phyloP scores from a whole-genome alignment of 1,140 invertebrate species.

The Lepeophtheirus salmonis region DNA sequence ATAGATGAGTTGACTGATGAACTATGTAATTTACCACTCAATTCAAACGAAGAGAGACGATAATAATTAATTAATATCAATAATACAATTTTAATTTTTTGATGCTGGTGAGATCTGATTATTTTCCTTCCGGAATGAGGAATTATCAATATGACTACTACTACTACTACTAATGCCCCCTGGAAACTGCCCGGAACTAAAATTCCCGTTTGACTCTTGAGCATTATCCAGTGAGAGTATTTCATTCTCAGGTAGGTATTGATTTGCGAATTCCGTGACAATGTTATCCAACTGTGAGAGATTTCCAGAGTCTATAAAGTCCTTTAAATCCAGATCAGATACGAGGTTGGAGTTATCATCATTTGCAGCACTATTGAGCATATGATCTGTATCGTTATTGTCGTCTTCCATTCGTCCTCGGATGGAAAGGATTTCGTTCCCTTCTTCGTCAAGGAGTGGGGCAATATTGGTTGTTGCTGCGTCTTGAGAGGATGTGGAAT shows the following conservation, averaged over 20 bases:
- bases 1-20: too few species aligned
- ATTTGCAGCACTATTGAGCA: background rate
- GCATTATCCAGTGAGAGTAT: background rate
- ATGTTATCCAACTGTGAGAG: slow-evolving; percentile 11
- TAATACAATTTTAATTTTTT: too few species aligned
- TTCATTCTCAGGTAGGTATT: slow-evolving; percentile 5
- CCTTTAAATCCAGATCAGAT: background rate
- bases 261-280: slow-evolving; percentile 12
- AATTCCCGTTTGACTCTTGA: background rate
- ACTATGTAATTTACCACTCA: too few species aligned
- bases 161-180: too few species aligned
- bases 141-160: background rate
- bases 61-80: too few species aligned
- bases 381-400: background rate
- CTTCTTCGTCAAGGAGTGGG: slow-evolving; percentile 1
- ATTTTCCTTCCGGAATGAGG: background rate
- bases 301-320: slow-evolving; percentile 15
- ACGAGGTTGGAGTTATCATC: slow-evolving; percentile 2
- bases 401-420: too few species aligned
- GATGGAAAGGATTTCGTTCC: slow-evolving; percentile 5
- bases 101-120: background rate
- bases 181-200: background rate
- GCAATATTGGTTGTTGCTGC: background rate
- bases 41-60: too few species aligned
- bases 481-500: too few species aligned